Conservation (phyloP, 2,113 vertebrate genomes). For the Macquaria ambigua region DNA sequence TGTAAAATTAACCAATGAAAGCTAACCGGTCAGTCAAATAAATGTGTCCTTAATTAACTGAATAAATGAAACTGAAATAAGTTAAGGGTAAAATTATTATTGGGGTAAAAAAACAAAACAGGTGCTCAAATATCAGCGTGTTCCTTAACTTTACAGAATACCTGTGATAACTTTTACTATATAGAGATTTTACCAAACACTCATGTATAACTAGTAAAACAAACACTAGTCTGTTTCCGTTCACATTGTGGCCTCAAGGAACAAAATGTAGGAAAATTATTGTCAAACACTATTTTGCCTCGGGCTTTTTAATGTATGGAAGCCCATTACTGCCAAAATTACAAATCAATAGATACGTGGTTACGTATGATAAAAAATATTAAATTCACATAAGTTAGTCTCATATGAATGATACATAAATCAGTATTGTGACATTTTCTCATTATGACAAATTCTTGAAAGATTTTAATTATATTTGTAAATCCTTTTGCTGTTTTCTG, state of each 20-base stretch:
- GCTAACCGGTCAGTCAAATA: neutral
- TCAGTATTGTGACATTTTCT: neutral
- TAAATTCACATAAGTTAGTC: neutral
- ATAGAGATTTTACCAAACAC: neutral
- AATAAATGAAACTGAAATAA: neutral
- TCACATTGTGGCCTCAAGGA: neutral
- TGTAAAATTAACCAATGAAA: neutral
- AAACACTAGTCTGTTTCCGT: neutral
- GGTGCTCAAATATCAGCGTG: neutral
- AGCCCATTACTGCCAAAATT: neutral
- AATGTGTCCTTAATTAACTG: neutral
- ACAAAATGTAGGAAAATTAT: neutral
- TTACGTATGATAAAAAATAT: neutral
- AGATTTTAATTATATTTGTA: neutral
- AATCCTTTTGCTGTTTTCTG: neutral
- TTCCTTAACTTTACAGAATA: neutral
- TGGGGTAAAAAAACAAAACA: neutral
- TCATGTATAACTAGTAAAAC: neutral
- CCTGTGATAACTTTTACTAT: neutral
- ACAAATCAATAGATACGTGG: neutral
- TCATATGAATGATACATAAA: neutral
- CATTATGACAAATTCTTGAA: neutral
- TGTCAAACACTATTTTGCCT: neutral
- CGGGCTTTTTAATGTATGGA: neutral
- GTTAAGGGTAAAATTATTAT: neutral